phyloP scores from a whole-genome alignment of 2,888 invertebrate genomes.

The Cremastinae sp. region DNA sequence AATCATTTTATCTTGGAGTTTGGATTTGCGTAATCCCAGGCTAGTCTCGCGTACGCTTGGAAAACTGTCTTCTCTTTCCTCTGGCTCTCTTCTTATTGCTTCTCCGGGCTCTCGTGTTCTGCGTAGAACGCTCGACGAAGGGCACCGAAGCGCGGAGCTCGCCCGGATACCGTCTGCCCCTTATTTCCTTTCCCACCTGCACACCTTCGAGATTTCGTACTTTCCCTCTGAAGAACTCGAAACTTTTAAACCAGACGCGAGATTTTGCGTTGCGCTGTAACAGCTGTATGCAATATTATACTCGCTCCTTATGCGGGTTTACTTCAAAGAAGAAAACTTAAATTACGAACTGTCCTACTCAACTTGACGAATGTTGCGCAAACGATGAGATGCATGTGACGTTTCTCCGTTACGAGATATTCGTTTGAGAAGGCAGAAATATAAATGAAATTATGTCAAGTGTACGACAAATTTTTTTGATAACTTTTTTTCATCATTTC shows the following conservation, averaged over 20 bases:
- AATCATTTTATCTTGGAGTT: conserved; percentile 55
- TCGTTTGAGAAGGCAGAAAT: too few relatives aligned
- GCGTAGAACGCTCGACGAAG: conserved; percentile 21
- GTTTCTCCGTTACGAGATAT: too few relatives aligned
- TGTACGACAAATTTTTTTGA: too few relatives aligned
- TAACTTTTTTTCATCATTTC: too few relatives aligned
- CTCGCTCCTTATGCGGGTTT: background rate
- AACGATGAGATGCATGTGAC: too few relatives aligned
- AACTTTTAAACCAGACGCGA: conserved; percentile 29
- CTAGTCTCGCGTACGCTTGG: conserved; percentile 37
- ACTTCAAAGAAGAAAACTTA: background rate
- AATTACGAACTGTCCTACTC: conserved; percentile 11
- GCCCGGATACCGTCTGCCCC: background rate
- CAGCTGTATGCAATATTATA: conserved; percentile 31
- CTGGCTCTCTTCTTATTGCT: too few relatives aligned
- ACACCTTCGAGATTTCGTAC: conserved; percentile 48
- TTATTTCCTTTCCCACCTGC: conserved; percentile 40
- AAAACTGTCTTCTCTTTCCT: conserved; percentile 43
- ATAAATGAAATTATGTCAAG: too few relatives aligned
- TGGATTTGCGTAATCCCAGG: conserved; percentile 48
- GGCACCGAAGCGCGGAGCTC: conserved; percentile 22
- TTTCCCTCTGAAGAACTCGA: conserved; percentile 27
- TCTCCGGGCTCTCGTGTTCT: conserved; percentile 27
- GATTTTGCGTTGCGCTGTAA: conserved; percentile 25
- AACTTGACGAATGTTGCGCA: too few relatives aligned